These are phyloP conservation scores for Tetramorium parvispinum DNA, from an alignment of 1,140 invertebrate species.

Conservation along the genomic window DNA sequence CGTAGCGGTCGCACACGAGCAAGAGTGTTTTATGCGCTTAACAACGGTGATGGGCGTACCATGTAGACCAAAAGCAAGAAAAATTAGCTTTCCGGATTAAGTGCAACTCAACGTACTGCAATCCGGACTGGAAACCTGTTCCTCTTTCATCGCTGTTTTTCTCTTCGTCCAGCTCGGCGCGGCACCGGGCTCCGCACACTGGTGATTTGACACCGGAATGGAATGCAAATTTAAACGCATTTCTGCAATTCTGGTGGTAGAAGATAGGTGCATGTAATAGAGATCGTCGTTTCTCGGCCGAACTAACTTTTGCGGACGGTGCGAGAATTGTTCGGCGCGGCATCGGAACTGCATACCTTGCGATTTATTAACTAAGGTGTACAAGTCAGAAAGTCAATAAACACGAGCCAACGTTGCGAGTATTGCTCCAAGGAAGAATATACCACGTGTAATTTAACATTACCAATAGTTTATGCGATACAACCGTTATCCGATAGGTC, in stretches of 20 bases:
- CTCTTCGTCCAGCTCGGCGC: constrained; percentile 13
- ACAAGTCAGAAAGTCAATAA: constrained; percentile 35
- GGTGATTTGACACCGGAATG: constrained; percentile 69
- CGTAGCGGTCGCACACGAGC: not conserved
- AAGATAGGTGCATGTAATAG: constrained; percentile 64
- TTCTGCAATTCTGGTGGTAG: constrained; percentile 71
- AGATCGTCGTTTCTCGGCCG: constrained; percentile 65
- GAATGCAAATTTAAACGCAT: constrained; percentile 78
- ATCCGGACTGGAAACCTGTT: constrained; percentile 38
- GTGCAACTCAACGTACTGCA: constrained; percentile 24
- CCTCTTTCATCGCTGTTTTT: constrained; percentile 43
- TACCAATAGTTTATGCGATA: constrained; percentile 2
- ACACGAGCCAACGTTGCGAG: not conserved
- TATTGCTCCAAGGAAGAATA: not conserved
- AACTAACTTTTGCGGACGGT: constrained; percentile 59
- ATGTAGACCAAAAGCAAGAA: constrained; percentile 14
- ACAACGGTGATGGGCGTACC: not conserved
- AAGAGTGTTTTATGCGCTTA: constrained; percentile 13
- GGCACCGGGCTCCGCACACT: not conserved
- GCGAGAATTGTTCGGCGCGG: constrained; percentile 63
- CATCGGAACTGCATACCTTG: constrained; percentile 40
- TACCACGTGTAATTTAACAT: not conserved
- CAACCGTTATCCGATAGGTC: not conserved
- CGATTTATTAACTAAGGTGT: constrained; percentile 46
- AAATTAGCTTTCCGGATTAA: constrained; percentile 61